These are phyloP conservation scores for Periophthalmus modestus DNA, from an alignment of 2,113 vertebrate genomes.

Conservation along the genomic window DNA sequence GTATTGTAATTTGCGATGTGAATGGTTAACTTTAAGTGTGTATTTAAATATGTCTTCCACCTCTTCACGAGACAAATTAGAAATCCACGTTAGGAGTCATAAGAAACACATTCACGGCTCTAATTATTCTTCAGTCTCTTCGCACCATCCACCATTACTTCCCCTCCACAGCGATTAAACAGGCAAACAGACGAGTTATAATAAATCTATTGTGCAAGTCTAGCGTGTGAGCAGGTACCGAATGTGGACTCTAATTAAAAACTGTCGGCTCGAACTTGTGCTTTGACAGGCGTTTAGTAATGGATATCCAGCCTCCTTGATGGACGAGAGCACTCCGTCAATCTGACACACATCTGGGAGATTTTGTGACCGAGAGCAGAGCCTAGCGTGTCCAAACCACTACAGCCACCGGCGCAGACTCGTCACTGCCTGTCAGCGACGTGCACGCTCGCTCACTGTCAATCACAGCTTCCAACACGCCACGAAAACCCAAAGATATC, in stretches of 20 bases:
- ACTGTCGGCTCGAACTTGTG: not conserved
- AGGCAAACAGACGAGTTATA: not conserved
- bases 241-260: constrained; percentile 1
- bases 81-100: not conserved
- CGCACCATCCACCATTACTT: not conserved
- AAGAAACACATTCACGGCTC: not conserved
- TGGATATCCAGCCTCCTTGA: constrained; percentile 32
- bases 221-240: constrained; percentile 1
- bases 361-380: constrained; percentile 44
- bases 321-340: constrained; percentile 52
- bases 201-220: constrained; percentile 8
- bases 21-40: not conserved
- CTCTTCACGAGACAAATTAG: not conserved
- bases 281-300: constrained; percentile 34
- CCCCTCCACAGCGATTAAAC: not conserved
- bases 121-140: constrained; percentile 6
- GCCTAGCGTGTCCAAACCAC: constrained; percentile 37
- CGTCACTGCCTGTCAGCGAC: constrained; percentile 49
- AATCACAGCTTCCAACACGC: constrained; percentile 48
- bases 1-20: not conserved
- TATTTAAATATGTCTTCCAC: not conserved
- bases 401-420: constrained; percentile 46
- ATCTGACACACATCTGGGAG: constrained; percentile 46
- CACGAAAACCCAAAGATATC: constrained; percentile 38
- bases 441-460: constrained; percentile 60